Evolutionary conservation across 2,888 invertebrate species (phyloP), one percentile per base, ranked within the genome.

Genomic region (Mimumesa dahlbomi): DNA sequence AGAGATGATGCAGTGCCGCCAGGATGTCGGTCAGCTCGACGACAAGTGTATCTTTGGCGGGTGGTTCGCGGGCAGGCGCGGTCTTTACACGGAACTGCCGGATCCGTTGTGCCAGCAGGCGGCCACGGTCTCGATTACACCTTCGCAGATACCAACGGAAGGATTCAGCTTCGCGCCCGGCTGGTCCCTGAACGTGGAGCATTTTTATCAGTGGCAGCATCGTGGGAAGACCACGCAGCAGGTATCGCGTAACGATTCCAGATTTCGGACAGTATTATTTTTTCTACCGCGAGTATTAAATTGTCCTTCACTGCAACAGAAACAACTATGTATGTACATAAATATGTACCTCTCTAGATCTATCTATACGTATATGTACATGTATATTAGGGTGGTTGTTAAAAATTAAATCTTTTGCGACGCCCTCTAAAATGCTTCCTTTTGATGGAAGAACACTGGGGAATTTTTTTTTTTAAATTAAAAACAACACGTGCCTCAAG

Each of bases 91-190:
- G 38, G 87, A 87, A 48, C 64, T 86, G 22, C 85, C 86, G 2
- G 85, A 87, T 65, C 83, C 87, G 5, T 52, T 80, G 38, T 65
- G 79, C 50, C 82, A 79, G 53, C 62, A 73, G 18, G 36, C 43
- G 29, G 64, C 69, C 6, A 53, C 56, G 2, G 45, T 71, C 14
- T 58, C 77, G 16, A 43, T 45, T 25, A 25, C 43, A n/a, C 25
- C 73, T 6, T 73, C 80, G 16, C 88, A 88, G 63, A 84, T 84
- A 9, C 89, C 86, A 21, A 86, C 87, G 68, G 91, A 92, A 14
- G 91, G 92, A 72, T 92, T 92, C 88, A 92, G 92, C 88, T 92
- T 92, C 84, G 92, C 92, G 63, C 92, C 92, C 29, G 92, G 92
- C 63, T 92, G 92, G 92, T 92, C 92, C 56, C 89, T 92, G 76